Evolutionary conservation across 1,140 invertebrate species (phyloP), one percentile per base, ranked within the genome.

Genomic region (Scaptomyza graminum): DNA sequence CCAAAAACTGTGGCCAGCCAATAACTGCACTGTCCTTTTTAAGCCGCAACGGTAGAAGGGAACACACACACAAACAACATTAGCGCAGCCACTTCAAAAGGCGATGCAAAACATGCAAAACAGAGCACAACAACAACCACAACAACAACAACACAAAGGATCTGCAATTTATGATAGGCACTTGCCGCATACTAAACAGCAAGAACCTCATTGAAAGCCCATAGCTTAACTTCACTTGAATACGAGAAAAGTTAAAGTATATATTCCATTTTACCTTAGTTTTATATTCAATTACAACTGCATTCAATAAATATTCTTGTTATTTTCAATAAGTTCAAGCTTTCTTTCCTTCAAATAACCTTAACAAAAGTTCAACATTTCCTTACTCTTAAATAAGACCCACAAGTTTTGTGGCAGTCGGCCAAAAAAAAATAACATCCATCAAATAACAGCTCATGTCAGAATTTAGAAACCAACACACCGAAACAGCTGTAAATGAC

Each of bases 401-500:
- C 22, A 28, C 5, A 50, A 50, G 47, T 25, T 6, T 6, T 28
- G 6, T 22, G 18, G 18, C 18, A 1, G 18, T 41, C 15, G 28
- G 12, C 12, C 44, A 60, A 61, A 39, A 51, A 50, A 60, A 61
- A 39, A 51, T 43, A 57, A 65, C 69, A 82, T 82, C 79, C 75
- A 83, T 82, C 75, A 79, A 64, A 44, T 41, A 46, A 44, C 46
- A 54, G 51, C 74, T 41, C 64, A 54, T 72, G 72, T 76, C 61
- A 62, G 62, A 64, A 62, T 57, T 47, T 66, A n/a, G 54, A 57
- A 44, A 9, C 54, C 47, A 28, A 50, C 66, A 57, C 22, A 64
- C 25, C 44, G 70, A 61, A 85, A 85, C 82, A 87, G 78, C 82
- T 87, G 82, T 87, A 87, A 88, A 71, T 87, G 82, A 87, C 82